Base-by-base conservation (phyloP, 1,140 invertebrate species). In the Procambarus virginalis region DNA sequence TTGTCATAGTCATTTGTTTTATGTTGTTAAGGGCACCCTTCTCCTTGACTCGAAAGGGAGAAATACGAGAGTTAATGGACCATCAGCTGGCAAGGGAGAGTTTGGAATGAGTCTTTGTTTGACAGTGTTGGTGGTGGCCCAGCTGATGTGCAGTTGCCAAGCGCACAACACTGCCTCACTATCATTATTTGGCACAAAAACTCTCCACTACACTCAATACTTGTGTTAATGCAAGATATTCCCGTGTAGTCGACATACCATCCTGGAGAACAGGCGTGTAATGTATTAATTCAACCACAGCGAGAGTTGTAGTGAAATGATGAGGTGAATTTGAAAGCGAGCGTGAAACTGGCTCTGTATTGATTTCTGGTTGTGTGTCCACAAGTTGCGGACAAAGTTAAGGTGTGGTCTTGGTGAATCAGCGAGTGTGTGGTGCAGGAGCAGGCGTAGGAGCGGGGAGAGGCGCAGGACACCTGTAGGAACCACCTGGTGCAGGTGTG, bases 351-450 rank as follows among this genome's bases (percentile, higher is more conserved):
- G 68, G 8, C 68, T 34, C 6, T 73, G 68, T 73, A 73, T 73
- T 73, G 68, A 73, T 73, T 73, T 73, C 68, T 73, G 5, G 68
- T 73, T 34, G 22, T 20, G 5, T 73, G 6, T 20, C 2, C n/a
- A n/a, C 68, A 20, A 73, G 68, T 73, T 73, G 6, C 68, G n/a
- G 68, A n/a, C 22, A 73, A 34, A 73, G n/a, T 73, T 73, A 73
- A 73, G 68, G 68, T 73, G 68, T 73, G 68, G 68, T 73, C 68
- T 34, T 34, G 68, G 34, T 73, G 68, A 34, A 34, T 73, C 68
- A 34, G 34, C 34, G 34, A 34, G 34, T 34, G 17, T 17, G 60
- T 12, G 12, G 60, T 64, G 20, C 55, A 8, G 12, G 6, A 8
- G 55, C 55, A 9, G 55, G 55, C 6, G 6, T 58, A 12, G 12